Base-by-base conservation (phyloP, 2,113 vertebrate species). In the Cephalopterus ornatus region DNA sequence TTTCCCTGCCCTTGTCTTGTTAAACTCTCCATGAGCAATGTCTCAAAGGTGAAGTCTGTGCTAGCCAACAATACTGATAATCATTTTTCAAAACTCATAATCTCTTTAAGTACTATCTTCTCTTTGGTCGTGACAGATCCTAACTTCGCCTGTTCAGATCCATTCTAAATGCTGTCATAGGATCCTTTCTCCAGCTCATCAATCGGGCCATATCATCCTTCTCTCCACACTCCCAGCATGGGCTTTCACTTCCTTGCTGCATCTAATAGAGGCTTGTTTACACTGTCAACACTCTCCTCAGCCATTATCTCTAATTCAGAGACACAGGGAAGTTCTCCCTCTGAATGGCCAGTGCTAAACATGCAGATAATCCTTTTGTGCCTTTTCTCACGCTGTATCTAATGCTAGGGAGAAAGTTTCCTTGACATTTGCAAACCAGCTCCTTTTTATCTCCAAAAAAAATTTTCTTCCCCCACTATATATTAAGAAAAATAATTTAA, bases 201-300 rank as follows among this genome's bases (percentile, higher is more conserved):
- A 81, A 8, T 6, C 59, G 71, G 53, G 74, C 35, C 22, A 50
- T 42, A 86, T 77, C 63, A 91, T 70, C 55, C 33, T 46, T 67
- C 39, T 52, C 30, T 66, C 35, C 19, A 39, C 41, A 61, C 23
- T 59, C 59, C 11, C 86, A 63, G 83, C 39, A 78, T 15, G 76
- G 35, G 47, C 33, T 95, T 92, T 68, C 42, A 44, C 33, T 85
- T 95, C 72, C 68, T 61, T 86, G 55, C 21, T 91, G 46, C 15
- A 62, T 39, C 42, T 92, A 93, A 89, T 6, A 87, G 68, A 71
- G 42, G 56, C 21, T 78, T 68, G 28, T 89, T 47, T 52, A 84
- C 61, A 30, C 59, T 92, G 61, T 83, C 70, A 87, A 30, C 2
- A 9, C 47, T 55, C 39, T 86, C 61, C 61, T 87, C 5, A 2